Evolutionary conservation across 2,888 invertebrate genomes (phyloP), one percentile per base, ranked within the genome.

Genomic region (Aricia artaxerxes): DNA sequence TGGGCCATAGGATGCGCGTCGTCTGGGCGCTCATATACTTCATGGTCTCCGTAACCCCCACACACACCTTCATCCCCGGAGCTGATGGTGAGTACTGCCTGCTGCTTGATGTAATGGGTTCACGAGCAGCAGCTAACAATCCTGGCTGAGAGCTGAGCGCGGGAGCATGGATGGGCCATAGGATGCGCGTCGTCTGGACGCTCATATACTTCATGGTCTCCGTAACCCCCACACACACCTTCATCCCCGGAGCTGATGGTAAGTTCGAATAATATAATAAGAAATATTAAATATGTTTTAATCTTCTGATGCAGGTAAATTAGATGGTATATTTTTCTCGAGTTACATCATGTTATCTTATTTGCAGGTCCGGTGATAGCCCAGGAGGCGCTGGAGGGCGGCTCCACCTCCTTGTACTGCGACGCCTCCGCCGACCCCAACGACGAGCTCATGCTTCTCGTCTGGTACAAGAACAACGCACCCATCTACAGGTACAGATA

Each of bases 381-480:
- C 82, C 92, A 95, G 82, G 94, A 95, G 83, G 95, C 95, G 24
- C 89, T 96, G 82, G 95, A 95, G 82, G 94, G 94, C 61, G 95
- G 95, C 77, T 93, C 92, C 82, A 94, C 95, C 2, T 91, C 94
- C 13, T 89, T 96, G 31, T 90, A 90, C 79, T 96, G 96, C 85
- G 95, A 96, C 88, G 94, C 95, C 81, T 89, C 91, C 38, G 92
- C 95, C 1, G 94, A 95, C 53, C 84, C 89, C 0, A 93, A 94
- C 79, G 96, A 96, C 84, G 94, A 95, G 83, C 95, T 96, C 80
- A 95, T 95, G 89, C 92, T 96, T 44, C 94, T 96, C 60, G 95
- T 96, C 38, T 96, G 96, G 96, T 96, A 96, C 89, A 96, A 95
- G 86, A 95, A 95, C 85, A 95, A 95, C 83, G 92, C 92, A 82